Evolutionary conservation across 2,888 invertebrate species (phyloP).

Genomic region (Sinodicranocentrus sp.): DNA sequence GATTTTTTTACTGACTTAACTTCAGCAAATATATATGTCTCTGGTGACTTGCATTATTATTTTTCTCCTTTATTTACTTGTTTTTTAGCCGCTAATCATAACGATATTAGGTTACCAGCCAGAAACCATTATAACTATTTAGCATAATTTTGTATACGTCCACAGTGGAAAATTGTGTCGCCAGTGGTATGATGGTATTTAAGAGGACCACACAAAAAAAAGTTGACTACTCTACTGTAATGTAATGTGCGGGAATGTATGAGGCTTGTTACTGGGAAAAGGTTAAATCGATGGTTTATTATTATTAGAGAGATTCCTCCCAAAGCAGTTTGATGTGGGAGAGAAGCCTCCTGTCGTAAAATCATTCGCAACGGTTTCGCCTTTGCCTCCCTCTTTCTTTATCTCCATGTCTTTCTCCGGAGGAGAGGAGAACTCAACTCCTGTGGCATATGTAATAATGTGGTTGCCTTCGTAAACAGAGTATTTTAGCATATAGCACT

Average conservation of each 20-base stretch:
- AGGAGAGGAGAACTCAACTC: no score
- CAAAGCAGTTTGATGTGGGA: slow-evolving; percentile 7
- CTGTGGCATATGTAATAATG: no score
- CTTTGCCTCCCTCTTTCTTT: slow-evolving; percentile 17
- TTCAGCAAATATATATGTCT: neutral
- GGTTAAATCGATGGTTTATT: slow-evolving; percentile 51
- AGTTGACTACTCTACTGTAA: no score
- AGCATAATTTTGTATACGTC: no score
- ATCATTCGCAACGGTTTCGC: slow-evolving; percentile 46
- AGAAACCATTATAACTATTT: no score
- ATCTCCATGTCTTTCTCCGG: no score
- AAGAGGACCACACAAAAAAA: no score
- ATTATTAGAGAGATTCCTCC: slow-evolving; percentile 21
- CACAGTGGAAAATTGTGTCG: no score
- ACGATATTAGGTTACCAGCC: neutral
- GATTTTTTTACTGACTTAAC: neutral
- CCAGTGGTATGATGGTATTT: no score
- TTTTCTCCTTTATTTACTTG: slow-evolving; percentile 22
- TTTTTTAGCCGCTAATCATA: neutral
- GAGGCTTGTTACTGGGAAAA: slow-evolving; percentile 4
- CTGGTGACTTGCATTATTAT: neutral
- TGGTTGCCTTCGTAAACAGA: no score
- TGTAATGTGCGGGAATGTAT: no score
- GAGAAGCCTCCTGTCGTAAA: slow-evolving; percentile 29
- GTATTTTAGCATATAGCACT: no score